Evolutionary conservation across 2,888 invertebrate species (phyloP).

Genomic region (Hedychridium roseum): DNA sequence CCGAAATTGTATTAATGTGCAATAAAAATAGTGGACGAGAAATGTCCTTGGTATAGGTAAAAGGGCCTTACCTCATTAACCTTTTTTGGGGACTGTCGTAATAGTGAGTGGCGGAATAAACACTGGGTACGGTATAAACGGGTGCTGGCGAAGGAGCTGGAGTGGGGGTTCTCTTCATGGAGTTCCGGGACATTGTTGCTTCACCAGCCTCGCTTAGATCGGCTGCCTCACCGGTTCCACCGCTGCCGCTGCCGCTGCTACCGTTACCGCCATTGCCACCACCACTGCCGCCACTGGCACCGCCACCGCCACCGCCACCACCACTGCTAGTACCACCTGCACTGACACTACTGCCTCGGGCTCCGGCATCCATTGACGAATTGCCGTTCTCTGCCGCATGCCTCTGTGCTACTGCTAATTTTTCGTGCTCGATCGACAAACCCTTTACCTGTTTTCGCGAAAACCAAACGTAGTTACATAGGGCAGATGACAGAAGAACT

Average conservation of each 20-base stretch:
- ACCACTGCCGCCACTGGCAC: slow-evolving; percentile 43
- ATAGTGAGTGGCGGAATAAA: slow-evolving; percentile 54
- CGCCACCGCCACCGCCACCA: slow-evolving; percentile 38
- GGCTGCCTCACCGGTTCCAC: slow-evolving; percentile 55
- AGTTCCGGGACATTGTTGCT: slow-evolving; percentile 43
- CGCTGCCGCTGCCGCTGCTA: slow-evolving; percentile 60
- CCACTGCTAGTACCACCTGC: slow-evolving; percentile 56
- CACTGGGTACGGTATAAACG: slow-evolving; percentile 53
- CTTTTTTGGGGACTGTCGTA: slow-evolving; percentile 60
- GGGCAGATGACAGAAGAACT: no score
- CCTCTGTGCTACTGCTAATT: slow-evolving; percentile 70
- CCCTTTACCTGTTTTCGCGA: slow-evolving; percentile 72
- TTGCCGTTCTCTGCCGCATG: slow-evolving; percentile 60
- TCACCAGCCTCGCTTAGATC: slow-evolving; percentile 65
- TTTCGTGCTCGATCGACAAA: slow-evolving; percentile 78
- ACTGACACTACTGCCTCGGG: slow-evolving; percentile 59
- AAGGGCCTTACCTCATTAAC: slow-evolving; percentile 54
- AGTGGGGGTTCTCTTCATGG: slow-evolving; percentile 54
- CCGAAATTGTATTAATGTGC: no score
- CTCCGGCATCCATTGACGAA: slow-evolving; percentile 52
- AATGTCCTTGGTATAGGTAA: no score
- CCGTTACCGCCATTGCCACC: slow-evolving; percentile 36
- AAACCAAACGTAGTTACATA: not conserved
- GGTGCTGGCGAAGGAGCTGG: slow-evolving; percentile 54
- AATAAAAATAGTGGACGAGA: no score